Conservation (phyloP, 53 echinoderm and acorn worm genomes). For the Luidia sarsii region DNA sequence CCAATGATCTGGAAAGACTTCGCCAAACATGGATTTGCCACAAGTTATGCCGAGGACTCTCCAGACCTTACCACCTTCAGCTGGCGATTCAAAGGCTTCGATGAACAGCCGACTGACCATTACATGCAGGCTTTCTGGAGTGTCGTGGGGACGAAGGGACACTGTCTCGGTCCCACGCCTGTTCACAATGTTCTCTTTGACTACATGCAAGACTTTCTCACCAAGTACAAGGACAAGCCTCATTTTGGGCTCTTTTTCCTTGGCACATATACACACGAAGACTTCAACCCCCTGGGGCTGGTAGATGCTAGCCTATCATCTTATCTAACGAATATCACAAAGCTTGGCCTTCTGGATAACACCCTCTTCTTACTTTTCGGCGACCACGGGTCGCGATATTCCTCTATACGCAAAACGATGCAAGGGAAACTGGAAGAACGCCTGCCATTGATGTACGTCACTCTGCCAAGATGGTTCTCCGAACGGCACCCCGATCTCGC, state of each 20-base stretch:
- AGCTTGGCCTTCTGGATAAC: constrained; percentile 40
- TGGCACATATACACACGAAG: constrained; percentile 51
- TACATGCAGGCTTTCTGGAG: constrained; percentile 71
- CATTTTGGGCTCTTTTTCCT: constrained; percentile 60
- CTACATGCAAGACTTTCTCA: constrained; percentile 52
- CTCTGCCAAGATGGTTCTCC: constrained; percentile 48
- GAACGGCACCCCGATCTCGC: constrained; percentile 13
- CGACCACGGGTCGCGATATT: constrained; percentile 68
- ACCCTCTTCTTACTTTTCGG: constrained; percentile 53
- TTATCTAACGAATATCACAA: constrained; percentile 8
- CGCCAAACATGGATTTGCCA: constrained; percentile 50
- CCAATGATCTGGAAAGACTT: constrained; percentile 65
- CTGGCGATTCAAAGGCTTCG: constrained; percentile 56
- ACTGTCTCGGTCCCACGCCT: constrained; percentile 52
- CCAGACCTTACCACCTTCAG: constrained; percentile 58
- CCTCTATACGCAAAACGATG: constrained; percentile 41
- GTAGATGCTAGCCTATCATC: constrained; percentile 43
- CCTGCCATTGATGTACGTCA: constrained; percentile 55
- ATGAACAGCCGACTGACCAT: constrained; percentile 67
- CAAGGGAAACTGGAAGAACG: constrained; percentile 72
- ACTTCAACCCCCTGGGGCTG: constrained; percentile 51
- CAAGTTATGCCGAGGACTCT: constrained; percentile 64
- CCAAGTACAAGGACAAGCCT: constrained; percentile 35
- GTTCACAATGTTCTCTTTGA: constrained; percentile 61
- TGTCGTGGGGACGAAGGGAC: neutral